These are phyloP conservation scores for Sphaerodactylus townsendi DNA, from an alignment of 2,113 vertebrate species.

Conservation along the genomic window DNA sequence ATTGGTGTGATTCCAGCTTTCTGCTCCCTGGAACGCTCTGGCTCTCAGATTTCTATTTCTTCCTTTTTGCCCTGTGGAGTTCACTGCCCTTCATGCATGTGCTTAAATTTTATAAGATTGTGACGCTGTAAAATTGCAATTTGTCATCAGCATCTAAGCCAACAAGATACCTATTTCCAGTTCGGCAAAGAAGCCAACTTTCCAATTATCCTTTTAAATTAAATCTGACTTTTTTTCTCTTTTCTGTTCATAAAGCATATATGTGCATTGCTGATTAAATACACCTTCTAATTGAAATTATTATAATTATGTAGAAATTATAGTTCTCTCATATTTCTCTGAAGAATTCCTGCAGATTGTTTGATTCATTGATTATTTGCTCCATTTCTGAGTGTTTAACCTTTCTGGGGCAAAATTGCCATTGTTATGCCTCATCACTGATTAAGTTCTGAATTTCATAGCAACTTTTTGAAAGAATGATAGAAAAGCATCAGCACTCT, in stretches of 20 bases:
- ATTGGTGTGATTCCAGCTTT: background rate
- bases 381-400: background rate
- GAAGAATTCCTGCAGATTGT: background rate
- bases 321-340: background rate
- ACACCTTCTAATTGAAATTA: background rate
- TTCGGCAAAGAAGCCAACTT: background rate
- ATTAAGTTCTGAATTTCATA: background rate
- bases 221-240: background rate
- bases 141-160: background rate
- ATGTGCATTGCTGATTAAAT: background rate
- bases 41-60: background rate
- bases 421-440: background rate
- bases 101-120: background rate
- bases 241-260: background rate
- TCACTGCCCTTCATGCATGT: background rate
- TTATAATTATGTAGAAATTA: background rate
- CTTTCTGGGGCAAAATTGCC: background rate
- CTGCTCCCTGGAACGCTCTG: background rate
- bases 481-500: background rate
- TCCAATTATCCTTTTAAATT: conserved; percentile 18
- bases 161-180: conserved; percentile 26
- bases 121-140: background rate
- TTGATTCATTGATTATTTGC: background rate
- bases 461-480: background rate
- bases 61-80: background rate